Evolutionary conservation across 92 coral and sea anemone species (phyloP).

Genomic region (Isaurus tuberculatus): DNA sequence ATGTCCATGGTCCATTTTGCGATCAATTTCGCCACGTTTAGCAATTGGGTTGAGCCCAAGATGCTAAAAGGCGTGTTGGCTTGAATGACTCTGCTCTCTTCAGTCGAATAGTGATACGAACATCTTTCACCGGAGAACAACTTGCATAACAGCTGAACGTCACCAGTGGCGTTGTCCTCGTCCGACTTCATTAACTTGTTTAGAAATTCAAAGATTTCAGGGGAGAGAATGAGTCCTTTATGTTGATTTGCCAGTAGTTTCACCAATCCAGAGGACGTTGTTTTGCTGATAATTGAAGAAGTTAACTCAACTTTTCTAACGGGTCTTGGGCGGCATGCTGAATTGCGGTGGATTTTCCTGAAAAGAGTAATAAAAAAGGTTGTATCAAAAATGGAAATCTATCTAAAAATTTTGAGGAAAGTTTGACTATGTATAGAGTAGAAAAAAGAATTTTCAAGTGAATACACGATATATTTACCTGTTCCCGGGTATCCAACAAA

Average conservation of each 20-base stretch:
- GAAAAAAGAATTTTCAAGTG: not conserved
- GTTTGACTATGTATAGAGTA: not conserved
- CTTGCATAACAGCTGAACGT: no score
- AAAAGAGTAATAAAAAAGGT: not conserved
- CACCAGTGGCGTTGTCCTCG: no score
- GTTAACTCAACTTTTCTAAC: slow-evolving; percentile 28
- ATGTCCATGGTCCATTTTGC: slow-evolving; percentile 23
- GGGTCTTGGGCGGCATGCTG: slow-evolving; percentile 46
- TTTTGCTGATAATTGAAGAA: not conserved
- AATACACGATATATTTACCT: slow-evolving; percentile 37
- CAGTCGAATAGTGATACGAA: slow-evolving; percentile 41
- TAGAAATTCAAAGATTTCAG: no score
- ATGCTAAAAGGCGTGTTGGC: slow-evolving; percentile 54
- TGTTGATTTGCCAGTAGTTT: no score
- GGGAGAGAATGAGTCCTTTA: no score
- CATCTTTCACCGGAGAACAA: no score
- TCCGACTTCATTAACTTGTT: no score
- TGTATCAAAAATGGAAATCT: not conserved
- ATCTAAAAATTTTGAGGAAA: not conserved
- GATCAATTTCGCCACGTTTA: slow-evolving; percentile 56
- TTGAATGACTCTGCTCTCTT: slow-evolving; percentile 48
- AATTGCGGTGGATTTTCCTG: slow-evolving; percentile 51
- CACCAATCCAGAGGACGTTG: no score
- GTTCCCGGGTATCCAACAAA: slow-evolving; percentile 52
- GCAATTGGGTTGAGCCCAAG: slow-evolving; percentile 61